Evolutionary conservation across 2,797 vertebrate species (phyloP).

Genomic region (Characodon lateralis): DNA sequence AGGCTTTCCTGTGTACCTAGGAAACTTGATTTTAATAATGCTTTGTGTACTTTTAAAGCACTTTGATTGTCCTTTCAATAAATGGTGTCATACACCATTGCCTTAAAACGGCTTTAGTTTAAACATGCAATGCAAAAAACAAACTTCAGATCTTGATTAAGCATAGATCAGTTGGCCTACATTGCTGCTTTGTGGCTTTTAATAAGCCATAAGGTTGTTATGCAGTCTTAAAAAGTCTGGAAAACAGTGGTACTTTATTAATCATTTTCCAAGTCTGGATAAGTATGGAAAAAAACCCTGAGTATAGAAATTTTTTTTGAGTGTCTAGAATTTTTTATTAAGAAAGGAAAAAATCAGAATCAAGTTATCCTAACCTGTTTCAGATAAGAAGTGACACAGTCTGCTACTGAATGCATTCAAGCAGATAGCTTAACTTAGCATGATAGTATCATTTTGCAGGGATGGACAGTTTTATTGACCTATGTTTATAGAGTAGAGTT

Average conservation of each 20-base stretch:
- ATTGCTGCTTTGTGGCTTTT: too few relatives aligned
- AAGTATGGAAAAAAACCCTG: too few relatives aligned
- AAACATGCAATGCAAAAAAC: background rate
- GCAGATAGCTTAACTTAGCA: background rate
- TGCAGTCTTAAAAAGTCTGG: too few relatives aligned
- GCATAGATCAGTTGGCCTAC: too few relatives aligned
- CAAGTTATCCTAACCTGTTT: slow-evolving; percentile 44
- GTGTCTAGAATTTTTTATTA: too few relatives aligned
- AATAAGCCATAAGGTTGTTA: too few relatives aligned
- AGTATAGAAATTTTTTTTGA: too few relatives aligned
- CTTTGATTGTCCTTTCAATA: background rate
- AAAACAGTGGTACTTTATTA: too few relatives aligned
- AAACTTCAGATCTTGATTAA: background rate
- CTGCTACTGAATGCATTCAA: slow-evolving; percentile 15
- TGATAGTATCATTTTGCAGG: background rate
- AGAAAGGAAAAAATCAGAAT: slow-evolving; percentile 4
- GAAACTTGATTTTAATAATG: background rate
- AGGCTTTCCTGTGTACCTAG: background rate
- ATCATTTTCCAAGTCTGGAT: too few relatives aligned
- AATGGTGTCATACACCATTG: background rate
- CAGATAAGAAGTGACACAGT: slow-evolving; percentile 22
- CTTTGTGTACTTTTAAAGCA: background rate
- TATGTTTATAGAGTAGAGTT: background rate
- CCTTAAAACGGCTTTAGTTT: background rate
- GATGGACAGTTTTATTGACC: background rate